These are phyloP conservation scores for Tipula vernalis DNA, from an alignment of 2,888 invertebrate species.

Conservation along the genomic window DNA sequence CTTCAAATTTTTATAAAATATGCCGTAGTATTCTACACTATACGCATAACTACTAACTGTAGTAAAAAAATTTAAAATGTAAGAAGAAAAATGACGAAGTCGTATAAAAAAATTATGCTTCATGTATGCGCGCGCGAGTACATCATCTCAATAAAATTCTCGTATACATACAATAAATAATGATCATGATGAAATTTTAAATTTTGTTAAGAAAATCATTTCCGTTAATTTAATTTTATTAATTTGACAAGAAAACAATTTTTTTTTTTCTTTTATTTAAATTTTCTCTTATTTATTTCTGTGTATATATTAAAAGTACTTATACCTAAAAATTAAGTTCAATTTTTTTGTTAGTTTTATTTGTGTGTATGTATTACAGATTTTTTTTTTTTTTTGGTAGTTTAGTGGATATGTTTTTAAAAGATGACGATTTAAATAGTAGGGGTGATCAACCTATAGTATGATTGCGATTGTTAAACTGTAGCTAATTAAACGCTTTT, in stretches of 20 bases:
- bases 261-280: not conserved
- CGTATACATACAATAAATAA: not conserved
- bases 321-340: not conserved
- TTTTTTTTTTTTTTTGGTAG: not conserved
- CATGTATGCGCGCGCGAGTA: not conserved
- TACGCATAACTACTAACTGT: too few species aligned
- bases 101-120: not conserved
- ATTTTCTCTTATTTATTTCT: not conserved
- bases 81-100: not conserved
- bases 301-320: not conserved
- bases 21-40: not conserved
- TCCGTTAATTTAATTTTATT: constrained; percentile 4
- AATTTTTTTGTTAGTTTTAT: not conserved
- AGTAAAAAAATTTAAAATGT: too few species aligned
- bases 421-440: not conserved
- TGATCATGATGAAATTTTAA: not conserved
- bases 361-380: not conserved
- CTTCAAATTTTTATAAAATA: not conserved
- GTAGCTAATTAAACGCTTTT: too few species aligned
- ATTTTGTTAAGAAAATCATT: constrained; percentile 4
- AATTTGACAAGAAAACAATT: not conserved
- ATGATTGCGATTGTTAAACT: too few species aligned
- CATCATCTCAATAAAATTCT: not conserved
- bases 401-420: not conserved
- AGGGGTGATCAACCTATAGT: not conserved